phyloP scores from a whole-genome alignment of 1,140 invertebrate species.

The Caenorhabditis latens region DNA sequence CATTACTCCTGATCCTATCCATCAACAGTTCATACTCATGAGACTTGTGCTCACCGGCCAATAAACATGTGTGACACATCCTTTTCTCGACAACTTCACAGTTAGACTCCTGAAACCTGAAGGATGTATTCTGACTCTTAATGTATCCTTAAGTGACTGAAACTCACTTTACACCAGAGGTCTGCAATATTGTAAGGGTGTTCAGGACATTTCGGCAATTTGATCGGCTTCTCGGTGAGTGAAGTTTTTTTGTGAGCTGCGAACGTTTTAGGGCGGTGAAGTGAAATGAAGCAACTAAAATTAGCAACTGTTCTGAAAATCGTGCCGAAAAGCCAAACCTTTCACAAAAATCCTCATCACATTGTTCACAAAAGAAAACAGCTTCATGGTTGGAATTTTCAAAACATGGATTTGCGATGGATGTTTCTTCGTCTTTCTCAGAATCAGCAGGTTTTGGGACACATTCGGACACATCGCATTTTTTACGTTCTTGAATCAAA shows the following conservation, averaged over 20 bases:
- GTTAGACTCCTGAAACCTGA: no score
- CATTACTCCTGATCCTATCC: no score
- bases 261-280: background rate
- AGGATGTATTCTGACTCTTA: no score
- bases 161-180: background rate
- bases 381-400: background rate
- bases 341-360: background rate
- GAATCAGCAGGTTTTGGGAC: no score
- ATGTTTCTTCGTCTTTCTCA: background rate
- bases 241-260: background rate
- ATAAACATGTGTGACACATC: no score
- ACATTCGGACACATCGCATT: no score
- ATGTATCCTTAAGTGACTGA: no score
- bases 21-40: no score
- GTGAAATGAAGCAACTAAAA: background rate
- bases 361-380: background rate
- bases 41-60: no score
- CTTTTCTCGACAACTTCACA: no score
- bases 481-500: no score
- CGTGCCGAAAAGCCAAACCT: background rate
- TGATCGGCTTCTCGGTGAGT: background rate
- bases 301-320: background rate
- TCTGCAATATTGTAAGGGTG: background rate
- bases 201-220: background rate
- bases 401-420: background rate